Percentiles rank a stretch among this genome's conserved stretches.
These are phyloP conservation scores for Melinaea marsaeus DNA, from an alignment of 2,888 invertebrate species.

Conservation along the genomic window DNA sequence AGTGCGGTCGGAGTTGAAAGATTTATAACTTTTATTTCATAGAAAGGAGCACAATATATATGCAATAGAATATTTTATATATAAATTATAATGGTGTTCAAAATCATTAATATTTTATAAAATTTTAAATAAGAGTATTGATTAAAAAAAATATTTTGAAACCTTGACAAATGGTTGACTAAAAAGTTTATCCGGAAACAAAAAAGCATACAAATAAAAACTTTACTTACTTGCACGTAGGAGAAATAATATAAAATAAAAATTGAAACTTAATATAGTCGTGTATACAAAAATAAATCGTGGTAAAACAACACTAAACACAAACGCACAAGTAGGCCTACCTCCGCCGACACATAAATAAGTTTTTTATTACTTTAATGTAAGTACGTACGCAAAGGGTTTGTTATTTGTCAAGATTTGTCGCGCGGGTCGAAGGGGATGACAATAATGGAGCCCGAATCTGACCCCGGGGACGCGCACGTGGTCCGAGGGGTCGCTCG, in stretches of 20 bases:
- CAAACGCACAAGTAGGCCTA: slow-evolving; percentile 27
- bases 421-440: slow-evolving; percentile 36
- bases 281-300: slow-evolving; percentile 13
- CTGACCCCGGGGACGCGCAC: slow-evolving; percentile 38
- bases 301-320: slow-evolving; percentile 30
- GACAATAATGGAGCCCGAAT: slow-evolving; percentile 40
- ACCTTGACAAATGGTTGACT: not conserved
- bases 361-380: slow-evolving; percentile 19
- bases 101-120: no score
- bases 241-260: slow-evolving; percentile 15
- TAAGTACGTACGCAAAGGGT: slow-evolving; percentile 25
- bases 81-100: no score
- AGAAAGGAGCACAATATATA: not conserved
- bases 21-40: slow-evolving; percentile 8
- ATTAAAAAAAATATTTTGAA: no score
- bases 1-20: slow-evolving; percentile 6
- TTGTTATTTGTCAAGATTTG: slow-evolving; percentile 36
- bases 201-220: slow-evolving; percentile 9
- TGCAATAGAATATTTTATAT: no score
- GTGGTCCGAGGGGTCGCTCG: slow-evolving; percentile 33
- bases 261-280: slow-evolving; percentile 16
- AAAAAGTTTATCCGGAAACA: not conserved
- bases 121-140: no score
- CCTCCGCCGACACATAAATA: slow-evolving; percentile 16
- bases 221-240: slow-evolving; percentile 29